Base-by-base conservation (phyloP, 2,797 vertebrate genomes). In the Ispidina lecontei region DNA sequence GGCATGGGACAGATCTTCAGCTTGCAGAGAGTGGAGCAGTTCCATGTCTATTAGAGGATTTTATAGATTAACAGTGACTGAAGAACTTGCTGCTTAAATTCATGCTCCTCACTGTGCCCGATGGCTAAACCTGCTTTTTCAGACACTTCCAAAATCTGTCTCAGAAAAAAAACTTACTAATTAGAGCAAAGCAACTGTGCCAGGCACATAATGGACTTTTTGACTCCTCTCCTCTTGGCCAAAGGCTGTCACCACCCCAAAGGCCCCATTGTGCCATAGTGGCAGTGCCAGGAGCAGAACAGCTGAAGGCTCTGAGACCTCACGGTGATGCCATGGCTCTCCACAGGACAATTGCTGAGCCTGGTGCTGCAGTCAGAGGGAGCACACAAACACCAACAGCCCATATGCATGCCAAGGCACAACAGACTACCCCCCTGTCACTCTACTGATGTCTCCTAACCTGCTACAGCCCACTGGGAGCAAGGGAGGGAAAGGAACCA, bases 221-320 rank as follows among this genome's bases (percentile, higher is more conserved):
- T 84, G 93, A 83, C 86, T 93, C 64, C 23, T 46, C 62, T 54
- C 37, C 90, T 62, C 81, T 89, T 65, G 74, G 69, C 69, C 87
- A 95, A 94, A 90, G 90, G 55, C 81, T 87, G 71, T 87, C 89
- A 79, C 58, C 69, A 62, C 58, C 72, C 74, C 37, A 35, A 84
- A 91, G 47, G 8, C 15, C 75, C 75, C 68, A 63, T 63, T 80
- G 91, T 55, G 46, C 64, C 65, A 6, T 39, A 39, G 54, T 0
- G 7, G 62, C n/a, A 82, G 71, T 47, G 74, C 54, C 64, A 90
- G 77, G 76, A 79, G 56, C 60, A 79, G 71, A 90, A 75, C 28
- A 90, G 64, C 31, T 72, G 55, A 93, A 73, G 56, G 60, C 46
- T 89, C 47, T 47, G 37, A 84, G 71, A 84, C 39, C 31, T 47